These are phyloP conservation scores for Trinectes maculatus DNA, from an alignment of 2,113 vertebrate species.

Conservation along the genomic window DNA sequence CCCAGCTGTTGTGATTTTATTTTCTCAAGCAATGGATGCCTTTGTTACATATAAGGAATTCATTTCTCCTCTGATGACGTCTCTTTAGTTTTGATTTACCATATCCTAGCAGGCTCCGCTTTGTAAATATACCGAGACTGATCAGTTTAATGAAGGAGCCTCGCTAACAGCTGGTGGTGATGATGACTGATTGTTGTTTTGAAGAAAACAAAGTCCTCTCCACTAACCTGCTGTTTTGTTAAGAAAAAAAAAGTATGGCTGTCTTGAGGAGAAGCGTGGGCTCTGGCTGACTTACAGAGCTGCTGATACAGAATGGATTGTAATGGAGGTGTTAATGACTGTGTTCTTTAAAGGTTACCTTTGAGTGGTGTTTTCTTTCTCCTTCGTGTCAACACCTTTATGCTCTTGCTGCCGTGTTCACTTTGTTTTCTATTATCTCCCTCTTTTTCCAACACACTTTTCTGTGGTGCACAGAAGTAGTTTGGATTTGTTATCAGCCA, in stretches of 20 bases:
- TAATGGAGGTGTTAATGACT: constrained; percentile 77
- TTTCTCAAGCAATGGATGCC: not conserved
- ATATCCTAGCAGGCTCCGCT: constrained; percentile 33
- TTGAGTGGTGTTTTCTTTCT: constrained; percentile 69
- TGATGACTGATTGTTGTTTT: constrained; percentile 64
- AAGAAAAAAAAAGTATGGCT: constrained; percentile 46
- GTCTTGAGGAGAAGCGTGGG: constrained; percentile 57
- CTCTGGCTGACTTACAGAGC: constrained; percentile 70
- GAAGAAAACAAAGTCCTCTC: constrained; percentile 58
- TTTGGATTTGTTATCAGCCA: not conserved
- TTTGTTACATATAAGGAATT: not conserved
- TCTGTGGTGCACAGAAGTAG: not conserved
- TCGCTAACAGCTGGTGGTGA: constrained; percentile 45
- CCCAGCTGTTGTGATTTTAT: not conserved
- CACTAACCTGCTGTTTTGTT: constrained; percentile 53
- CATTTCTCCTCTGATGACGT: constrained; percentile 25
- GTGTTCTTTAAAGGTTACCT: constrained; percentile 77
- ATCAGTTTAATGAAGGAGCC: constrained; percentile 50
- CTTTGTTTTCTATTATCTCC: constrained; percentile 74
- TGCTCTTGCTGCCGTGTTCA: constrained; percentile 60
- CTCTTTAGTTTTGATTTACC: constrained; percentile 37
- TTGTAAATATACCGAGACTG: constrained; percentile 41
- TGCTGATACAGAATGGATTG: constrained; percentile 63
- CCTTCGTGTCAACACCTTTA: constrained; percentile 71
- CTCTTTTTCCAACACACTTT: constrained; percentile 26